Conservation (phyloP, 2,113 vertebrate genomes). For the Brachyhypopomus occidentalis region DNA sequence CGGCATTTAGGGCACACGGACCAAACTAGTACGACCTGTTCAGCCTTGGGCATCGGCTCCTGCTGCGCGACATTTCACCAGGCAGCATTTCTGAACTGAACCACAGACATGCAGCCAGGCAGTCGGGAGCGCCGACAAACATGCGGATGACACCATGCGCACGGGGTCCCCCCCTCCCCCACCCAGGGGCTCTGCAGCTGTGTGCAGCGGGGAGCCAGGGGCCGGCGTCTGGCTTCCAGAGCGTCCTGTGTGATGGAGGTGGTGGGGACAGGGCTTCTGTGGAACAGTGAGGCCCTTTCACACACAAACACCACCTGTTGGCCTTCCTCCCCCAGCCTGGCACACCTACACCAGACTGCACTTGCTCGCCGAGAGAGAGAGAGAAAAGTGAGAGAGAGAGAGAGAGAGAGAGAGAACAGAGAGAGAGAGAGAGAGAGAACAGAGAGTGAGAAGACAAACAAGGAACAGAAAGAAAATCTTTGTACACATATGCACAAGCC, state of each 20-base stretch:
- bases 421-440: neutral
- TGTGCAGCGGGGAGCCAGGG: constrained; percentile 21
- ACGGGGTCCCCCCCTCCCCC: neutral
- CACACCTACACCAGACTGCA: constrained; percentile 12
- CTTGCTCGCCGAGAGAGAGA: constrained; percentile 25
- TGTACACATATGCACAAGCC: constrained; percentile 18
- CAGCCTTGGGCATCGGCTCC: no score
- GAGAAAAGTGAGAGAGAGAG: no score
- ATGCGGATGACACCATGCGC: neutral
- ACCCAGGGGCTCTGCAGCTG: constrained; percentile 43
- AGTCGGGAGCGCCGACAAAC: neutral
- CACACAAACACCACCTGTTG: constrained; percentile 25
- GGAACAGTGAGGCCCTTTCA: constrained; percentile 47
- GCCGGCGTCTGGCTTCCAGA: constrained; percentile 13
- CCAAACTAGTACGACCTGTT: no score
- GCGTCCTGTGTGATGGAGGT: constrained; percentile 36
- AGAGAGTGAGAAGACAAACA: neutral
- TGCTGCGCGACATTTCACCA: neutral
- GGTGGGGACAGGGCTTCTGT: constrained; percentile 36
- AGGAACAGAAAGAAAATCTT: constrained; percentile 19
- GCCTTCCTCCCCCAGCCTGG: neutral
- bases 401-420: neutral
- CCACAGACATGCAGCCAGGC: constrained; percentile 15
- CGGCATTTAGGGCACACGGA: no score
- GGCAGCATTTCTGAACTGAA: neutral